A percentile compares a stretch with the other conserved stretches of the same genome.
These are phyloP conservation scores for Caradrina kadenii DNA, from an alignment of 2,888 invertebrate species.

Conservation along the genomic window DNA sequence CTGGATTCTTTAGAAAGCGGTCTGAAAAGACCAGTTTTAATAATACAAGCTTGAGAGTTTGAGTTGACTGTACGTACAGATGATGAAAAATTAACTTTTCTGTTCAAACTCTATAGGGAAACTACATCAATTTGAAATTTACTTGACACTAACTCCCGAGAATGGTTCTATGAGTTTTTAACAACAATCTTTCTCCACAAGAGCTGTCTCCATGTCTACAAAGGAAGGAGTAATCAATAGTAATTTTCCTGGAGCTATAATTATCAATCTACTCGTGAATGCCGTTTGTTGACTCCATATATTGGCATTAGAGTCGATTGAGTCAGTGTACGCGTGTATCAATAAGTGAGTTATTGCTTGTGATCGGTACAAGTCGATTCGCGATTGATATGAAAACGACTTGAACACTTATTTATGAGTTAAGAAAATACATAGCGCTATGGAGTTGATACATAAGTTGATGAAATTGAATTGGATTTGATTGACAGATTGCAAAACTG, in stretches of 20 bases:
- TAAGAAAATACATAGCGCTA: slow-evolving; percentile 1
- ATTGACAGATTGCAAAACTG: neutral
- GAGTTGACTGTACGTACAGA: slow-evolving; percentile 8
- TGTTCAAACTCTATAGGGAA: neutral
- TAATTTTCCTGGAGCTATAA: slow-evolving; percentile 38
- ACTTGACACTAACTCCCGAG: neutral
- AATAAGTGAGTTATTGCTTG: slow-evolving; percentile 18
- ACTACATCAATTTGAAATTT: neutral
- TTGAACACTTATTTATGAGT: slow-evolving; percentile 18
- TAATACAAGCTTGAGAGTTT: slow-evolving; percentile 19
- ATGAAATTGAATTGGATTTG: neutral
- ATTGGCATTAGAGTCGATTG: slow-evolving; percentile 25
- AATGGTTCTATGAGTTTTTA: neutral
- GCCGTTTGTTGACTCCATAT: slow-evolving; percentile 25
- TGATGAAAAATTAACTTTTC: neutral
- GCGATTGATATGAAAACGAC: slow-evolving; percentile 17
- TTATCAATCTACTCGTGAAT: slow-evolving; percentile 31
- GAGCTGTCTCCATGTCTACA: neutral
- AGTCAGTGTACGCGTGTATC: slow-evolving; percentile 7
- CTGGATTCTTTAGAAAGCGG: slow-evolving; percentile 17
- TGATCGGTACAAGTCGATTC: slow-evolving; percentile 4
- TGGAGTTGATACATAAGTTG: too few species aligned
- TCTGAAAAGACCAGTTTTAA: slow-evolving; percentile 20
- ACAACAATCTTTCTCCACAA: neutral
- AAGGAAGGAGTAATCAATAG: slow-evolving; percentile 26